phyloP scores from a whole-genome alignment of 2,888 invertebrate species.

The Chrysotoxum bicinctum region DNA sequence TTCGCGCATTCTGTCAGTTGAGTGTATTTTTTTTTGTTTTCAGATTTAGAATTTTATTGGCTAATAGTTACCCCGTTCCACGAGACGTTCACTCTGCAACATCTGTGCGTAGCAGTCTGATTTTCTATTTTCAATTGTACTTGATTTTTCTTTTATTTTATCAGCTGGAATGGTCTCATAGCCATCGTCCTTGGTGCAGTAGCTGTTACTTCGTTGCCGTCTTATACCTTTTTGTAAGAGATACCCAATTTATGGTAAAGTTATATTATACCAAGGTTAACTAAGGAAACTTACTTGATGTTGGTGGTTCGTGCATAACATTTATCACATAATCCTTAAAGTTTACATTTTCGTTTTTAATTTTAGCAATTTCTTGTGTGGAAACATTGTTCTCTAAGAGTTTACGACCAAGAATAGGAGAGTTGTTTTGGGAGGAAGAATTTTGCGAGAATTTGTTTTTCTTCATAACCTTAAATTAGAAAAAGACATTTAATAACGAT shows the following conservation, averaged over 20 bases:
- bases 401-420: constrained; percentile 78
- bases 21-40: constrained; percentile 49
- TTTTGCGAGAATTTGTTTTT: constrained; percentile 80
- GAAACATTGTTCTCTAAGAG: constrained; percentile 74
- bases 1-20: constrained; percentile 63
- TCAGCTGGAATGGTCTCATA: constrained; percentile 84
- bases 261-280: constrained; percentile 77
- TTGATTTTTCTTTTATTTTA: constrained; percentile 73
- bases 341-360: constrained; percentile 61
- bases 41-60: constrained; percentile 56
- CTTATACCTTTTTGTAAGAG: constrained; percentile 80
- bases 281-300: constrained; percentile 82
- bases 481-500: neutral
- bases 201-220: constrained; percentile 81
- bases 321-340: constrained; percentile 72
- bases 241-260: neutral
- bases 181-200: constrained; percentile 83
- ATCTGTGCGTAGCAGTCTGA: constrained; percentile 81
- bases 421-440: constrained; percentile 79
- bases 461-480: constrained; percentile 79
- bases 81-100: constrained; percentile 79
- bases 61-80: constrained; percentile 72
- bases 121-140: constrained; percentile 79
- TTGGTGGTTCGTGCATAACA: constrained; percentile 70
- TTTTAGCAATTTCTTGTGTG: constrained; percentile 60